phyloP scores from a whole-genome alignment of 2,888 invertebrate genomes.

The Acronicta aceris region DNA sequence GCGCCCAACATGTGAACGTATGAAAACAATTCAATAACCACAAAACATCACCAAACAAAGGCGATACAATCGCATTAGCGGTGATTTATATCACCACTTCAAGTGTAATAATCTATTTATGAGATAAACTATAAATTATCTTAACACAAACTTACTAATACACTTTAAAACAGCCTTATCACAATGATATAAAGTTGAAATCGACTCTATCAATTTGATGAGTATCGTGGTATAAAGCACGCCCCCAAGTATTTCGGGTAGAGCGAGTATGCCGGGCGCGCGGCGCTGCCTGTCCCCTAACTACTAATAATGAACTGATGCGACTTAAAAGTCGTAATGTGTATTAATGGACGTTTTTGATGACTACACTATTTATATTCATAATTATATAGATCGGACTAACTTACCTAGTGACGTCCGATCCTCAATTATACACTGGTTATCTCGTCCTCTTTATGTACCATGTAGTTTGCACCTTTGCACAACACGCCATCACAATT shows the following conservation, averaged over 20 bases:
- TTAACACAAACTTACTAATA: constrained; percentile 39
- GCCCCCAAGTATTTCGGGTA: constrained; percentile 46
- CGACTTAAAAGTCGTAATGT: constrained; percentile 70
- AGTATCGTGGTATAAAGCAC: constrained; percentile 31
- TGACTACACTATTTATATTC: constrained; percentile 52
- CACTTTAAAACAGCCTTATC: constrained; percentile 32
- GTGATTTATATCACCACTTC: constrained; percentile 79
- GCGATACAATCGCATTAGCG: constrained; percentile 74
- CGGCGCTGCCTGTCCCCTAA: constrained; percentile 63
- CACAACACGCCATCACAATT: too few relatives aligned
- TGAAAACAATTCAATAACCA: constrained; percentile 66
- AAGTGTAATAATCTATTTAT: constrained; percentile 82
- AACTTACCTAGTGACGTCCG: too few relatives aligned
- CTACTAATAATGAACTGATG: constrained; percentile 74
- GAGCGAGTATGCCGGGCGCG: constrained; percentile 33
- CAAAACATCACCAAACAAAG: constrained; percentile 54
- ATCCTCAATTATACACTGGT: too few relatives aligned
- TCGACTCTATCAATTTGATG: constrained; percentile 9
- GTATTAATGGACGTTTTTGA: constrained; percentile 67
- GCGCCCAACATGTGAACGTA: constrained; percentile 55
- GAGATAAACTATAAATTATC: constrained; percentile 86
- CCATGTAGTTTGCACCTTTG: too few relatives aligned
- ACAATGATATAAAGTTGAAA: constrained; percentile 17
- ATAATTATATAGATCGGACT: too few relatives aligned
- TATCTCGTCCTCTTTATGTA: too few relatives aligned